Percentiles rank a stretch among this genome's conserved stretches.
These are phyloP conservation scores for Ptychobarbus kaznakovi DNA, from an alignment of 2,797 vertebrate species.

Conservation along the genomic window DNA sequence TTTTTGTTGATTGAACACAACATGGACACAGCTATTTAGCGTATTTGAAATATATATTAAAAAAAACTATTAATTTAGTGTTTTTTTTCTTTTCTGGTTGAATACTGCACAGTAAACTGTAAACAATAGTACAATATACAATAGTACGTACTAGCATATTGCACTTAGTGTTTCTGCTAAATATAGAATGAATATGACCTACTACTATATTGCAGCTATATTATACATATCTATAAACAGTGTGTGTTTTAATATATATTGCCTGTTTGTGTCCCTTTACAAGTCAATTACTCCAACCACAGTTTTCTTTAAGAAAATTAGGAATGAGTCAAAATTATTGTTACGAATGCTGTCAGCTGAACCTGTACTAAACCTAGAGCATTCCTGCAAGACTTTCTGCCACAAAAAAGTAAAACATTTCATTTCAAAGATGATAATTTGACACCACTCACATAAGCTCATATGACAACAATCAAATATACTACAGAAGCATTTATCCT, in stretches of 20 bases:
- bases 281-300: neutral
- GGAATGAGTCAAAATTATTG: neutral
- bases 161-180: neutral
- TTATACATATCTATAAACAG: neutral
- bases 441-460: neutral
- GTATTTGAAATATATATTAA: too few species aligned
- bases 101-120: too few species aligned
- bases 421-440: neutral
- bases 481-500: neutral
- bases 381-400: neutral
- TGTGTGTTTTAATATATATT: neutral
- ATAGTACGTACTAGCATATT: conserved; percentile 15
- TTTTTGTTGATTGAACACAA: too few species aligned
- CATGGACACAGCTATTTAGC: too few species aligned
- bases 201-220: neutral
- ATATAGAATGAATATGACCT: neutral
- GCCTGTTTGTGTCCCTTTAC: neutral
- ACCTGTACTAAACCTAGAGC: neutral
- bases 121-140: too few species aligned
- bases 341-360: neutral
- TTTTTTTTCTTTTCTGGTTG: too few species aligned
- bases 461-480: neutral
- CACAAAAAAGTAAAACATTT: neutral
- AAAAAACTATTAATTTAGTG: too few species aligned
- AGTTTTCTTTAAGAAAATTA: neutral